Percentiles rank a stretch among this genome's conserved stretches.
phyloP scores from a whole-genome alignment of 2,797 vertebrate genomes.

The Coluber constrictor region DNA sequence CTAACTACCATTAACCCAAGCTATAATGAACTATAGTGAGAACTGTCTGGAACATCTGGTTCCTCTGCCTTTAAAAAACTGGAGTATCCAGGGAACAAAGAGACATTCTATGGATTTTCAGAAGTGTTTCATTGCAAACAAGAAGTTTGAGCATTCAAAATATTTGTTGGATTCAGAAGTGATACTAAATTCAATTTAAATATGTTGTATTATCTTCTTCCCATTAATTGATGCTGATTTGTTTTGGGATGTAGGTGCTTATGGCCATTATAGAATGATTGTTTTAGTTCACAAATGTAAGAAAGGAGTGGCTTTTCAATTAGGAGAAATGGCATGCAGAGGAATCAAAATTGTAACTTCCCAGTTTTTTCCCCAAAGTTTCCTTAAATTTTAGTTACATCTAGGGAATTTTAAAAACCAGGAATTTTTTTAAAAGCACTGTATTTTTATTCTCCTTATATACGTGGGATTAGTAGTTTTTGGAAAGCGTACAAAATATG shows the following conservation, averaged over 20 bases:
- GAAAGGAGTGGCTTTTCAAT: background rate
- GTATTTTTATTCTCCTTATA: background rate
- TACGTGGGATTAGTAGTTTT: background rate
- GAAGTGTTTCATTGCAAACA: background rate
- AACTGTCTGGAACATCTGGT: background rate
- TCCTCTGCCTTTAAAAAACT: background rate
- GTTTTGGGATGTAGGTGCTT: background rate
- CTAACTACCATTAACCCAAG: background rate
- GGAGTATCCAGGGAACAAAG: background rate
- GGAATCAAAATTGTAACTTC: background rate
- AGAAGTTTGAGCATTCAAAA: background rate
- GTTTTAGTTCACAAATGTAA: conserved; percentile 31
- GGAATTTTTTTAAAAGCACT: too few species aligned
- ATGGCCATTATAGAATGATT: conserved; percentile 18
- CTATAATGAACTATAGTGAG: background rate
- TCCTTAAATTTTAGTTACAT: background rate
- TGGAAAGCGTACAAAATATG: background rate
- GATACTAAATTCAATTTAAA: conserved; percentile 23
- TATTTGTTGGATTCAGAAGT: background rate
- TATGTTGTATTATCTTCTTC: background rate
- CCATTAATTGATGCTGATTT: conserved; percentile 44
- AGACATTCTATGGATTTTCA: background rate
- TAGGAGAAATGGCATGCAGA: background rate
- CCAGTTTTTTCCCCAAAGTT: background rate
- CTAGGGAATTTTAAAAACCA: background rate